Evolutionary conservation across 2,797 vertebrate genomes (phyloP).

Genomic region (Manis pentadactyla): DNA sequence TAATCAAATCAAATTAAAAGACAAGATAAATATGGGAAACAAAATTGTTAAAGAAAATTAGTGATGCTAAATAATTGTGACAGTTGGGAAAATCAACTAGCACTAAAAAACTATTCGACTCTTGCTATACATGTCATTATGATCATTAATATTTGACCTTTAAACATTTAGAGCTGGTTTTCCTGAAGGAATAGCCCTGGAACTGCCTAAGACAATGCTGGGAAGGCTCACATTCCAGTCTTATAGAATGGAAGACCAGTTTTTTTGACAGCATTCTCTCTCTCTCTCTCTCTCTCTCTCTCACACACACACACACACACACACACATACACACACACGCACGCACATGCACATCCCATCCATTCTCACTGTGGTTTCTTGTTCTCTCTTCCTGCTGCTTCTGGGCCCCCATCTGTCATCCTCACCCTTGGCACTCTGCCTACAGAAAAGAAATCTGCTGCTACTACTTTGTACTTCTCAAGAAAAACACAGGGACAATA

Average conservation of each 20-base stretch:
- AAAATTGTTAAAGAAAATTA: neutral
- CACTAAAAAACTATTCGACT: neutral
- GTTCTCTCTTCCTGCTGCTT: neutral
- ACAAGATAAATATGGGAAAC: neutral
- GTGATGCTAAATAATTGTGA: neutral
- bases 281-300: neutral
- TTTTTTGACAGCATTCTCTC: neutral
- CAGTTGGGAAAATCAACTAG: neutral
- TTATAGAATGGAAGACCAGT: neutral
- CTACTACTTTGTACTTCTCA: neutral
- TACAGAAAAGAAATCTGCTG: neutral
- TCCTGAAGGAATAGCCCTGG: neutral
- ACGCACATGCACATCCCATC: neutral
- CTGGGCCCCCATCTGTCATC: neutral
- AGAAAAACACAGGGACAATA: neutral
- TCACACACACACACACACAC: neutral
- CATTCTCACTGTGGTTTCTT: neutral
- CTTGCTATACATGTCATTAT: neutral
- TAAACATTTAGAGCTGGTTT: neutral
- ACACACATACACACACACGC: accelerated
- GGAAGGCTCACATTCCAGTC: neutral
- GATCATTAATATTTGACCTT: neutral
- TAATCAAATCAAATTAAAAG: neutral
- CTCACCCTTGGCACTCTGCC: neutral
- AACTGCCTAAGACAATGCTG: neutral